A percentile compares a stretch with the other conserved stretches of the same genome.
These are phyloP conservation scores for Naso thynnoides DNA, from an alignment of 2,797 vertebrate species.

Conservation along the genomic window DNA sequence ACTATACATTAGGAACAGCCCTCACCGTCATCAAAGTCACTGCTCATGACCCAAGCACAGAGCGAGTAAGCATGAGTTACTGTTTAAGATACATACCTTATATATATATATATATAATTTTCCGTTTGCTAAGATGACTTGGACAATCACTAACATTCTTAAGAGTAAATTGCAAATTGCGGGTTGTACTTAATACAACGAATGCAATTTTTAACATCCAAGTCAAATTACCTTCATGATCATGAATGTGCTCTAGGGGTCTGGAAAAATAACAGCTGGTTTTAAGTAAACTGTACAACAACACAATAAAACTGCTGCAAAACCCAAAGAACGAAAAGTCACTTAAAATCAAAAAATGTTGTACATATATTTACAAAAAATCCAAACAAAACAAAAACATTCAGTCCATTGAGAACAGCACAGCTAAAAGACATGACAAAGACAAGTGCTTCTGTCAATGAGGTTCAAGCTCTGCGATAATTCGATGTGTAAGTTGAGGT, in stretches of 20 bases:
- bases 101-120: conserved; percentile 61
- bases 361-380: conserved; percentile 80
- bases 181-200: conserved; percentile 67
- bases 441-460: conserved; percentile 64
- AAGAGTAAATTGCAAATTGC: conserved; percentile 69
- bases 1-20: conserved; percentile 77
- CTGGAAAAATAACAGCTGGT: conserved; percentile 53
- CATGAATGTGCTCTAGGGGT: conserved; percentile 66
- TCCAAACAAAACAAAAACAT: conserved; percentile 69
- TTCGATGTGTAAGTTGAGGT: conserved; percentile 60
- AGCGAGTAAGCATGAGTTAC: conserved; percentile 65
- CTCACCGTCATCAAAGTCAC: conserved; percentile 61
- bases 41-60: conserved; percentile 67
- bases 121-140: conserved; percentile 72
- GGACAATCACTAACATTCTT: conserved; percentile 73
- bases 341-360: conserved; percentile 74
- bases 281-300: conserved; percentile 80
- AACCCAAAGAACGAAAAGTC: conserved; percentile 55
- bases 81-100: conserved; percentile 74
- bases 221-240: conserved; percentile 63
- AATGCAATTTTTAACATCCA: conserved; percentile 69
- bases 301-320: conserved; percentile 64
- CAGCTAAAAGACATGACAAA: conserved; percentile 68
- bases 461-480: conserved; percentile 67
- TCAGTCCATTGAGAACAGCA: conserved; percentile 71